phyloP scores from a whole-genome alignment of 1,140 invertebrate genomes.

The Laupala kohalensis region DNA sequence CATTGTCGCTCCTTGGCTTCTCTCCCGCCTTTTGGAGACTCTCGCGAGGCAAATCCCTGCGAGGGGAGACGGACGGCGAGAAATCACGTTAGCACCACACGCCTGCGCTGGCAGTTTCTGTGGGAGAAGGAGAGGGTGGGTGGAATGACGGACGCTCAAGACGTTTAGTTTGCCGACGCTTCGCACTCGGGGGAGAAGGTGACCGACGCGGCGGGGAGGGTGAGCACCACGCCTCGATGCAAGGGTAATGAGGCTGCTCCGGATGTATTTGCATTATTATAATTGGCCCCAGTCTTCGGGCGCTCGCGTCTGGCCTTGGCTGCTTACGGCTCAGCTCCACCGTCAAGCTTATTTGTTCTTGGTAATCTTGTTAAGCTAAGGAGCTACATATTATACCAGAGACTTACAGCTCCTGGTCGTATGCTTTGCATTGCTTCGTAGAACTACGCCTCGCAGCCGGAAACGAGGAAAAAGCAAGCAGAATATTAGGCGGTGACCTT shows the following conservation, averaged over 20 bases:
- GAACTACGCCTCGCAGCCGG: not conserved
- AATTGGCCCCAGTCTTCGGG: not conserved
- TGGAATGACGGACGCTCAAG: too few relatives aligned
- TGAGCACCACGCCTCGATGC: not conserved
- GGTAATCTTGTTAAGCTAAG: conserved; percentile 6
- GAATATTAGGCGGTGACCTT: not conserved
- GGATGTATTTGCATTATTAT: not conserved
- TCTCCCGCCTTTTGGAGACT: not conserved
- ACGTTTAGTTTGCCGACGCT: too few relatives aligned
- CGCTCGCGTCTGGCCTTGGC: not conserved
- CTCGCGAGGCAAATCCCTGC: not conserved
- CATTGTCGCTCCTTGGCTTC: not conserved
- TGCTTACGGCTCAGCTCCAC: not conserved
- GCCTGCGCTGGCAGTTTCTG: not conserved
- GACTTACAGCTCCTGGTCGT: not conserved
- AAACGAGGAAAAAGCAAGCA: not conserved
- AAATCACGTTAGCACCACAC: not conserved
- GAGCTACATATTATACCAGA: not conserved
- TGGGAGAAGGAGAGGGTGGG: not conserved
- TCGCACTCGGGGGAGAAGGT: too few relatives aligned
- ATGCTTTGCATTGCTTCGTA: not conserved
- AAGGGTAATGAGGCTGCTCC: not conserved
- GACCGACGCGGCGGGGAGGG: not conserved
- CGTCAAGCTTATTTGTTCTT: conserved; percentile 1
- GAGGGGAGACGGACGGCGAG: not conserved